phyloP scores from a whole-genome alignment of 1,140 invertebrate genomes.

The Scaptomyza montana region DNA sequence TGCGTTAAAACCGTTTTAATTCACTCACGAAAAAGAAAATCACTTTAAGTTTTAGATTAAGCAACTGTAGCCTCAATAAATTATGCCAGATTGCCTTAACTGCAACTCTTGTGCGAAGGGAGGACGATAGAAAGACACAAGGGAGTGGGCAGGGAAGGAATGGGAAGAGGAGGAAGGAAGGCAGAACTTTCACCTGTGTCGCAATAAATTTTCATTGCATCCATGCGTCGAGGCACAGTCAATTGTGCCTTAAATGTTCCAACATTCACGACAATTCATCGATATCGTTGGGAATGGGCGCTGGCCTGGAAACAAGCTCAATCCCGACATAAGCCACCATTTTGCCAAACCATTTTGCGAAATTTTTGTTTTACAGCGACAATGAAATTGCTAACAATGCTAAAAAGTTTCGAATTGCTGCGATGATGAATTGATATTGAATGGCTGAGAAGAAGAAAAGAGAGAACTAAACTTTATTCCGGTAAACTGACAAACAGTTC shows the following conservation, averaged over 20 bases:
- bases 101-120: slow-evolving; percentile 6
- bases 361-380: too few species aligned
- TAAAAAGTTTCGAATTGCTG: too few species aligned
- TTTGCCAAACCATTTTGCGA: too few species aligned
- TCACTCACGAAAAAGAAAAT: slow-evolving; percentile 4
- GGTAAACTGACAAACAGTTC: too few species aligned
- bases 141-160: background rate
- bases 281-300: background rate
- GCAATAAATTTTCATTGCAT: slow-evolving; percentile 67
- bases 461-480: too few species aligned
- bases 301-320: background rate
- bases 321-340: too few species aligned
- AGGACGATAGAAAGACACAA: too few species aligned
- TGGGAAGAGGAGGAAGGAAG: background rate
- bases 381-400: too few species aligned
- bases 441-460: too few species aligned
- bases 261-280: slow-evolving; percentile 30
- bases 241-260: slow-evolving; percentile 64
- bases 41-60: slow-evolving; percentile 1
- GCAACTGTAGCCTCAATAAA: slow-evolving; percentile 44
- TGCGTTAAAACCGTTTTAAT: slow-evolving; percentile 4
- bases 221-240: slow-evolving; percentile 47
- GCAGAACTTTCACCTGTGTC: slow-evolving; percentile 68
- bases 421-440: too few species aligned
- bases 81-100: slow-evolving; percentile 26